Conservation (phyloP, 2,888 invertebrate genomes). For the Mamestra brassicae region DNA sequence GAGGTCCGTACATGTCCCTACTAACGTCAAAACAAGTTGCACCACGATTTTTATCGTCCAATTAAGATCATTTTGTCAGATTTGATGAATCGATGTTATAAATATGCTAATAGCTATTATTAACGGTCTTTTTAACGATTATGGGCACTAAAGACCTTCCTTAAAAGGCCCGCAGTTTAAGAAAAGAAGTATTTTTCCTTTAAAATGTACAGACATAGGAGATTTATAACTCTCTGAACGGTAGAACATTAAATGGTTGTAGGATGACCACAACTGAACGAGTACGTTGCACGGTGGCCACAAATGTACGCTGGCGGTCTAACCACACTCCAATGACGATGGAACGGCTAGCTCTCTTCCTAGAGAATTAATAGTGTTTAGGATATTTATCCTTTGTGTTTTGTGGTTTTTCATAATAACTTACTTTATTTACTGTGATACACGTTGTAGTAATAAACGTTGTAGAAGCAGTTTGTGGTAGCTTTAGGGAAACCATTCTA, state of each 20-base stretch:
- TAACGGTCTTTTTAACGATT: conserved; percentile 15
- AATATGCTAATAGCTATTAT: conserved; percentile 51
- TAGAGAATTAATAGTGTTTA: conserved; percentile 49
- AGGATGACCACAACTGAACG: conserved; percentile 26
- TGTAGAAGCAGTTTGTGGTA: neutral
- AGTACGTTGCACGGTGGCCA: conserved; percentile 21
- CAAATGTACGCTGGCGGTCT: conserved; percentile 21
- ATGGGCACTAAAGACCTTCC: conserved; percentile 18
- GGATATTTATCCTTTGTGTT: conserved; percentile 46
- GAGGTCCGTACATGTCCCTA: no score
- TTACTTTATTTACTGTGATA: conserved; percentile 11
- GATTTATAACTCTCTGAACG: conserved; percentile 39
- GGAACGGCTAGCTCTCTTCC: conserved; percentile 14
- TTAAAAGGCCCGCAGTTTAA: conserved; percentile 23
- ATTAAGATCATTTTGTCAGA: conserved; percentile 33
- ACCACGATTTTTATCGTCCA: conserved; percentile 25
- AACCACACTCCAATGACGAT: conserved; percentile 36
- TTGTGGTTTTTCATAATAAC: conserved; percentile 41
- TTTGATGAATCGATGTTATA: conserved; percentile 45
- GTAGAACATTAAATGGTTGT: conserved; percentile 19
- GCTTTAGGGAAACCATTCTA: no score
- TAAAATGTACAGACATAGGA: conserved; percentile 16
- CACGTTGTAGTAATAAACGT: neutral
- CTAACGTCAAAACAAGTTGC: conserved; percentile 8
- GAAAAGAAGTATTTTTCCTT: conserved; percentile 23